Conservation (phyloP, 2,888 invertebrate genomes). For the Anorthoa munda region DNA sequence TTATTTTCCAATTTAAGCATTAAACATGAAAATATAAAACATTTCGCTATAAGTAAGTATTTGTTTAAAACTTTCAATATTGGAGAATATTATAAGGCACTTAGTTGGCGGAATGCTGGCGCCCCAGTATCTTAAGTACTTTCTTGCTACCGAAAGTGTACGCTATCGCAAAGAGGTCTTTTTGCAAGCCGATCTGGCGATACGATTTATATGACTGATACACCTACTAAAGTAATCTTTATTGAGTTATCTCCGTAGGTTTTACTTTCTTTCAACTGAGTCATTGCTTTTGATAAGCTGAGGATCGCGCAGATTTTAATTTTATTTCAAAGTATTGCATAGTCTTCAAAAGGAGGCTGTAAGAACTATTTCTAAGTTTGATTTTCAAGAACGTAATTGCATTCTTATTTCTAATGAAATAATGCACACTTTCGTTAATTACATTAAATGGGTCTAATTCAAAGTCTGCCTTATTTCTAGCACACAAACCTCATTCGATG, state of each 20-base stretch:
- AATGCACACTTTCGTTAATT: not conserved
- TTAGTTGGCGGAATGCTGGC: constrained; percentile 51
- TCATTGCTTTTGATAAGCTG: constrained; percentile 44
- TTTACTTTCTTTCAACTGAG: constrained; percentile 53
- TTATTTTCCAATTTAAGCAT: constrained; percentile 71
- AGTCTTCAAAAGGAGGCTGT: constrained; percentile 5
- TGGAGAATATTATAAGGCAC: constrained; percentile 53
- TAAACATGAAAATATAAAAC: constrained; percentile 64
- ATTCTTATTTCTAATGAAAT: not conserved
- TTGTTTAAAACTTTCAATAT: constrained; percentile 63
- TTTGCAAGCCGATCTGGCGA: constrained; percentile 33
- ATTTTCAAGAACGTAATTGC: not conserved
- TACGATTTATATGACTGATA: constrained; percentile 59
- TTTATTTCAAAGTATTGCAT: not conserved
- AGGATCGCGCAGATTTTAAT: not conserved
- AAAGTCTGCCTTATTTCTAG: constrained; percentile 20
- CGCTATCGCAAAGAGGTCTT: constrained; percentile 27
- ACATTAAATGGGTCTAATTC: constrained; percentile 1
- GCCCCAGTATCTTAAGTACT: constrained; percentile 61
- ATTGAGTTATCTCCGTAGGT: constrained; percentile 41
- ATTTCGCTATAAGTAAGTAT: constrained; percentile 53
- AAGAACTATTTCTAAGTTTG: not conserved
- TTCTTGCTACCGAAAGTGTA: constrained; percentile 59
- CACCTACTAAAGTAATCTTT: constrained; percentile 34
- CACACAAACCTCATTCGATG: constrained; percentile 60